Base-by-base conservation (phyloP, 2,113 vertebrate species). In the Sinocyclocheilus grahami region DNA sequence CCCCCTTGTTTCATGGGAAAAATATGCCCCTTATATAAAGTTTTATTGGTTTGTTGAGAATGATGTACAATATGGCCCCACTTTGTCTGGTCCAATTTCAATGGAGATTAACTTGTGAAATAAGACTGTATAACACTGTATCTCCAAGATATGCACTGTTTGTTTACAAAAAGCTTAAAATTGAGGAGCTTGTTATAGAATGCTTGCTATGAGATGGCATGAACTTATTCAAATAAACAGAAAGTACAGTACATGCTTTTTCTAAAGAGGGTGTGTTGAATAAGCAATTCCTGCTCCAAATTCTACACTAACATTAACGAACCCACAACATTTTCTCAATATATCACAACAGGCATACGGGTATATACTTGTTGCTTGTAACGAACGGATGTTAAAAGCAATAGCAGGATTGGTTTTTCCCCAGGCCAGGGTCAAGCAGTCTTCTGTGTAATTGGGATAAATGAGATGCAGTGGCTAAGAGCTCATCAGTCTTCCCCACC, bases 401-500 rank as follows among this genome's bases (percentile, higher is more conserved):
- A 62, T 39, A 37, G 78, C 60, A 46, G 22, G n/a, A 12, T 42
- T 18, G 13, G 37, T 16, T 30, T 30, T 63, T 1, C 37, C 53
- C 58, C 8, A n/a, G 78, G 30, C 18, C 7, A 18, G 16, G 58
- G 48, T 69, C 78, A 74, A 63, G 67, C 27, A 30, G 24, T 67
- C 39, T 62, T 11, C 27, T 16, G 55, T 76, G 27, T 72, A 53
- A 72, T 65, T 48, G 58, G 53, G 67, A 65, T 86, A 33, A 81
- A 81, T 75, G 58, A 22, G 27, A 83, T 53, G 12, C 55, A 74
- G 39, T 76, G 71, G 16, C 24, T 69, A 9, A 27, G 9, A 62
- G 58, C 67, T 82, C 55, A 58, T 74, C 69, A 13, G 77, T 72
- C 51, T 58, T 62, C 10, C 48, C 48, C 85, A 81, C 6, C 51